Conservation (phyloP, 2,113 vertebrate species). For the Trichechus manatus region DNA sequence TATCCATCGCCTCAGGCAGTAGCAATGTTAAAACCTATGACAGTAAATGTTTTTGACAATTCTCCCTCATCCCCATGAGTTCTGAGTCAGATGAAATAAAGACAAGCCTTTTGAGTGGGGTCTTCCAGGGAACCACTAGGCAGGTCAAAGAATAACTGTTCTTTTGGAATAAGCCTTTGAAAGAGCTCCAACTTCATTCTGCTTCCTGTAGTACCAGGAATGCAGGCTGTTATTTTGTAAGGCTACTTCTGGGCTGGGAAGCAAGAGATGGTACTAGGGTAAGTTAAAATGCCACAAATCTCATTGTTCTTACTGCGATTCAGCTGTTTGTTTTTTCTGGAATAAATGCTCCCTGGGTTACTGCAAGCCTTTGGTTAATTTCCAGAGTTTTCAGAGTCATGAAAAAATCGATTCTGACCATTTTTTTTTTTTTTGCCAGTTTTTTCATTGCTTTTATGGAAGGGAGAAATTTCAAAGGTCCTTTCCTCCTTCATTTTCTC, state of each 20-base stretch:
- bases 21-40: not conserved
- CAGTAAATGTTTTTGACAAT: not conserved
- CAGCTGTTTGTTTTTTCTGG: no score
- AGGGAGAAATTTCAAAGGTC: not conserved
- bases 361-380: not conserved
- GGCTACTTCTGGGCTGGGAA: not conserved
- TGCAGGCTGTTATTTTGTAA: not conserved
- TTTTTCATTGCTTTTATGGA: not conserved
- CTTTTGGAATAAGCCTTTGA: not conserved
- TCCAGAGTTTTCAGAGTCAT: no score
- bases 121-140: not conserved
- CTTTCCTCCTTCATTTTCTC: not conserved
- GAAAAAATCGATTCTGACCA: not conserved
- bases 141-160: not conserved
- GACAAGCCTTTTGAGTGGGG: not conserved
- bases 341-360: not conserved
- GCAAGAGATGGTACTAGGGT: not conserved
- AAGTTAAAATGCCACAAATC: not conserved
- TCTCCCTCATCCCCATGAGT: not conserved
- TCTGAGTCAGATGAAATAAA: not conserved
- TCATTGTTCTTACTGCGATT: not conserved
- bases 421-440: not conserved
- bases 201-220: not conserved
- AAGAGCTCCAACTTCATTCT: not conserved
- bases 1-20: not conserved